Conservation (phyloP, 1,140 invertebrate species). For the Drosophila takahashii region DNA sequence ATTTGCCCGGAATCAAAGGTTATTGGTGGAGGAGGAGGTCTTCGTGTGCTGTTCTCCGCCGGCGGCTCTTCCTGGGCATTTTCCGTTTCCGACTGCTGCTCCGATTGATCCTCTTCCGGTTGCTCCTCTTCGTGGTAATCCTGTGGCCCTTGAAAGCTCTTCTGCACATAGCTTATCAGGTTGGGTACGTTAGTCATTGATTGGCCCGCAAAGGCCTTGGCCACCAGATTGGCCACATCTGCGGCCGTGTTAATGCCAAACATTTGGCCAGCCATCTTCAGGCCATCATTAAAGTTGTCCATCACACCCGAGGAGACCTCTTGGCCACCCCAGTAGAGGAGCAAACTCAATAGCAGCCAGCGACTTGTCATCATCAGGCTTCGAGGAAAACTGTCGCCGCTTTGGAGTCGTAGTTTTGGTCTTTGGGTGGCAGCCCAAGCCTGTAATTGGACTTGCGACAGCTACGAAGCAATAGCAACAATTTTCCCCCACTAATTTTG, state of each 20-base stretch:
- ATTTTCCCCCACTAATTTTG: conserved; percentile 61
- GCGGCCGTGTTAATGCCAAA: conserved; percentile 85
- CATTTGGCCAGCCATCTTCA: conserved; percentile 88
- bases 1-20: conserved; percentile 82
- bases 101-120: conserved; percentile 33
- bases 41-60: conserved; percentile 5
- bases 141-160: conserved; percentile 32
- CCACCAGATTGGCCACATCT: conserved; percentile 85
- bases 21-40: conserved; percentile 2
- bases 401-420: neutral
- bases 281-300: conserved; percentile 87
- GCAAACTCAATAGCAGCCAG: conserved; percentile 23
- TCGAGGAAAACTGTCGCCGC: conserved; percentile 56
- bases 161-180: conserved; percentile 61
- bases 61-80: conserved; percentile 69
- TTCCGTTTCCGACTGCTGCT: conserved; percentile 48
- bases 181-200: conserved; percentile 40
- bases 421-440: conserved; percentile 49
- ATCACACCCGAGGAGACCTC: conserved; percentile 85
- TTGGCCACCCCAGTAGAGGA: conserved; percentile 39
- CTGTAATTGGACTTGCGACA: conserved; percentile 71
- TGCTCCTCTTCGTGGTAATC: conserved; percentile 11
- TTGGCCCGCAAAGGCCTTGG: conserved; percentile 84
- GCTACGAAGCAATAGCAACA: conserved; percentile 35
- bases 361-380: conserved; percentile 58